Conservation (phyloP, 2,888 invertebrate genomes). For the Carpatolechia fugitivella region DNA sequence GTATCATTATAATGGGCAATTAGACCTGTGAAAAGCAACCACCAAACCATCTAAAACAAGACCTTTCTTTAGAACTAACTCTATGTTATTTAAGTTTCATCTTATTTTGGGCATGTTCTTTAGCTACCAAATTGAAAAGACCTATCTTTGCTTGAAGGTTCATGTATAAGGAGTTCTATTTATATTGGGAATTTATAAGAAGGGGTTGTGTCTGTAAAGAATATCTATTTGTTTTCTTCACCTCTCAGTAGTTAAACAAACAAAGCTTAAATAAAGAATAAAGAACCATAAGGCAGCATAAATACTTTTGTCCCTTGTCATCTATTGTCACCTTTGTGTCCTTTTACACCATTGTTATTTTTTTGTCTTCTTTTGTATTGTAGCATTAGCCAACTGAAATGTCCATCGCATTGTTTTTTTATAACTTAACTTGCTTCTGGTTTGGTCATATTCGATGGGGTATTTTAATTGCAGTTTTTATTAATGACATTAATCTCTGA, state of each 20-base stretch:
- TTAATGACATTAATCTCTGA: background rate
- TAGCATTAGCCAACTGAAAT: constrained; percentile 42
- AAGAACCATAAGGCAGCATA: constrained; percentile 28
- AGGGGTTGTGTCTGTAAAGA: constrained; percentile 56
- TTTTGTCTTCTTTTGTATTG: constrained; percentile 45
- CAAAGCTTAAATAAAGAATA: constrained; percentile 71
- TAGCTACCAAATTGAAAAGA: background rate
- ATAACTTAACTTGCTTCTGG: background rate
- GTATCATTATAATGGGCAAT: constrained; percentile 77
- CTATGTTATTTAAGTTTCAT: background rate
- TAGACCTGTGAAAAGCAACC: constrained; percentile 60
- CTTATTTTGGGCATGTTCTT: background rate
- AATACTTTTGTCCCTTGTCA: constrained; percentile 63
- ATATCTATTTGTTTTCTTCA: constrained; percentile 73
- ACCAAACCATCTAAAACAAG: constrained; percentile 24
- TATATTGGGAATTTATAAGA: constrained; percentile 39
- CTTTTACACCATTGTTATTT: constrained; percentile 51
- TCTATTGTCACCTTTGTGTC: constrained; percentile 66
- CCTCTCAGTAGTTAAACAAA: constrained; percentile 71
- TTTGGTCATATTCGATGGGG: constrained; percentile 9
- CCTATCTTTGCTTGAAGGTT: background rate
- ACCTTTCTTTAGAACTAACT: constrained; percentile 10
- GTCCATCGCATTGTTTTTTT: constrained; percentile 45
- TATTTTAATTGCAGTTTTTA: background rate
- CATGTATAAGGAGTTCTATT: constrained; percentile 25